Conservation (phyloP, 2,888 invertebrate species). For the Nephrocerus scutellatus region DNA sequence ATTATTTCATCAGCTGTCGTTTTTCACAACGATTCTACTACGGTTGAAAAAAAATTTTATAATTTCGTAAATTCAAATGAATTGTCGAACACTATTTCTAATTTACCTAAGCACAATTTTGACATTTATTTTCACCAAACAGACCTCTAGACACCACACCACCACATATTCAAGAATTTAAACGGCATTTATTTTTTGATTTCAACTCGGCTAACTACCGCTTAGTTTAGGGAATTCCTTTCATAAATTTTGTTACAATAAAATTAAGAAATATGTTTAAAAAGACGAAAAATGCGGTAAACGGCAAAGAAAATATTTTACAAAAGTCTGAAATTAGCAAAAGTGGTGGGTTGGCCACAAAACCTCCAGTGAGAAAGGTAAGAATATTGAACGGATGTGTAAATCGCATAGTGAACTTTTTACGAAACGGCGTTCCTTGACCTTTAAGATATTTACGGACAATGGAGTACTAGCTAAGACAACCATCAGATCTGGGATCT, state of each 20-base stretch:
- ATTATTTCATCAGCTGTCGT: no score
- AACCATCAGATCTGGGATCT: not conserved
- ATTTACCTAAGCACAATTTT: not conserved
- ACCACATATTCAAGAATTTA: slow-evolving; percentile 29
- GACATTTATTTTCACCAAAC: slow-evolving; percentile 5
- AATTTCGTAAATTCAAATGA: no score
- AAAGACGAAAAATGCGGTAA: slow-evolving; percentile 23
- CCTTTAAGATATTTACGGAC: no score
- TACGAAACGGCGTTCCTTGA: no score
- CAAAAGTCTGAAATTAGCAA: slow-evolving; percentile 2
- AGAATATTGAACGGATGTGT: not conserved
- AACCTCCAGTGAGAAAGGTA: slow-evolving; percentile 4
- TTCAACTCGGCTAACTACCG: no score
- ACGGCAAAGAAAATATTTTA: slow-evolving; percentile 30
- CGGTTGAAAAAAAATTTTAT: no score
- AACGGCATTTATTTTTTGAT: slow-evolving; percentile 22
- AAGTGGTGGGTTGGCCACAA: no score
- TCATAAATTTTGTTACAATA: no score
- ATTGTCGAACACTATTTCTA: no score
- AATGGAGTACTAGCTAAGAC: no score
- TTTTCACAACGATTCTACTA: no score
- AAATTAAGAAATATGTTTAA: slow-evolving; percentile 23
- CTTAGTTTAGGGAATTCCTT: no score
- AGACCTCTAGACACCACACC: not conserved
- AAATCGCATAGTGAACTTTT: not conserved